Base-by-base conservation (phyloP, 2,113 vertebrate genomes). In the Ageneiosus marmoratus region DNA sequence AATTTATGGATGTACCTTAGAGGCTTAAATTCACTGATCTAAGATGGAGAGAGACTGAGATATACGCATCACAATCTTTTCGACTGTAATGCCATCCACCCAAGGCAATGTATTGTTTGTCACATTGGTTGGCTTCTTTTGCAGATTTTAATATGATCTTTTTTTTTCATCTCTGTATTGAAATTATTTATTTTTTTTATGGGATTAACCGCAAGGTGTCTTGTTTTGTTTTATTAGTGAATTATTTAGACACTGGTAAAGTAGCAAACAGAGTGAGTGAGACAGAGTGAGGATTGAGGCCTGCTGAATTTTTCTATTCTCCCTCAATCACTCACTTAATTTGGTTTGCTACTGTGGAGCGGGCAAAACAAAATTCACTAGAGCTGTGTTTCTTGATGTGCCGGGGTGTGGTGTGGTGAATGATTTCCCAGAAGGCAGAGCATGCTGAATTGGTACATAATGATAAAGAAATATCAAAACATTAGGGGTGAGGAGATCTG, bases 141-240 rank as follows among this genome's bases (percentile, higher is more conserved):
- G 90, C 91, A 89, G 91, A 91, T 93, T 93, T 93, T 94, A 93
- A 95, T 94, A 94, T 93, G 90, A 89, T 82, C 78, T 90, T 93
- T 94, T 77, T 93, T 92, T 92, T 92, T 94, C 92, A 93, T 93
- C 93, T 92, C 89, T 90, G 93, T 90, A 75, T 89, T 87, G 81
- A 93, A 91, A 94, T 93, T 91, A 79, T 92, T 92, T 94, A 93
- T 94, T 92, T 73, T 2, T 94, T 94, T 93, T 89, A 93, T 85
- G 87, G 92, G 92, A 94, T 94, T 94, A 94, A 94, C 81, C 92
- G 89, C 88, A 74, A 82, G 91, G 80, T 81, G 89, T 94, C 94
- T 94, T 94, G 90, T 92, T 94, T 93, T 92, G 92, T 92, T 93
- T 94, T 92, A 92, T 92, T 92, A 90, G 93, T 94, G 93, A 94